phyloP scores from a whole-genome alignment of 1,140 invertebrate species.

The Sinella curviseta region DNA sequence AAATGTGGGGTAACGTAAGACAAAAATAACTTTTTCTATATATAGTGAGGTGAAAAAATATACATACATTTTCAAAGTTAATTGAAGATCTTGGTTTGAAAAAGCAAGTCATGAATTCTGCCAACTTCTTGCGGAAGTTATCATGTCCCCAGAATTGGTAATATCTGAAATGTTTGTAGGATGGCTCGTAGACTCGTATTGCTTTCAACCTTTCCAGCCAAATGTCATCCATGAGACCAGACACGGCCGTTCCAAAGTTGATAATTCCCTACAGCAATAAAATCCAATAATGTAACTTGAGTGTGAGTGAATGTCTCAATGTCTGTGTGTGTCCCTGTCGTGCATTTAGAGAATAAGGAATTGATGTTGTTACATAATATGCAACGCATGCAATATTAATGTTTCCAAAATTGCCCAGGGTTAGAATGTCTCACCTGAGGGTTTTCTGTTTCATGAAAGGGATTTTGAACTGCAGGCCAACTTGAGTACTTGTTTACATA shows the following conservation, averaged over 20 bases:
- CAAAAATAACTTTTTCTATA: not conserved
- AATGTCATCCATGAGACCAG: slow-evolving; percentile 40
- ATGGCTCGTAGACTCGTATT: not conserved
- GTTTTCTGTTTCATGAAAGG: slow-evolving; percentile 32
- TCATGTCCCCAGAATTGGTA: slow-evolving; percentile 37
- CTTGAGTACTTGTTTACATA: slow-evolving; percentile 28
- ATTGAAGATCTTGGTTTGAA: slow-evolving; percentile 10
- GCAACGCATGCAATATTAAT: not conserved
- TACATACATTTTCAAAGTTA: slow-evolving; percentile 23
- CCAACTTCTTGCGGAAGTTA: slow-evolving; percentile 5
- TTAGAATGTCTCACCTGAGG: slow-evolving; percentile 22
- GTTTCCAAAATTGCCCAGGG: not conserved
- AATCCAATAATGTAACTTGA: no score
- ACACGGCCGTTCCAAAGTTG: slow-evolving; percentile 40
- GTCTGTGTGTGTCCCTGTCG: no score
- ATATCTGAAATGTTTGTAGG: slow-evolving; percentile 35
- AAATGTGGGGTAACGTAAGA: not conserved
- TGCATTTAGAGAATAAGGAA: not conserved
- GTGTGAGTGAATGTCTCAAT: no score
- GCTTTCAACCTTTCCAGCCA: slow-evolving; percentile 23
- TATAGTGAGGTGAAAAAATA: not conserved
- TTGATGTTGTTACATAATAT: not conserved
- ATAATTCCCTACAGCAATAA: slow-evolving; percentile 32
- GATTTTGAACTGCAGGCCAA: slow-evolving; percentile 23
- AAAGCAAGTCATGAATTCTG: slow-evolving; percentile 32